Base-by-base conservation (phyloP, 2,113 vertebrate genomes). In the Halichoeres trimaculatus region DNA sequence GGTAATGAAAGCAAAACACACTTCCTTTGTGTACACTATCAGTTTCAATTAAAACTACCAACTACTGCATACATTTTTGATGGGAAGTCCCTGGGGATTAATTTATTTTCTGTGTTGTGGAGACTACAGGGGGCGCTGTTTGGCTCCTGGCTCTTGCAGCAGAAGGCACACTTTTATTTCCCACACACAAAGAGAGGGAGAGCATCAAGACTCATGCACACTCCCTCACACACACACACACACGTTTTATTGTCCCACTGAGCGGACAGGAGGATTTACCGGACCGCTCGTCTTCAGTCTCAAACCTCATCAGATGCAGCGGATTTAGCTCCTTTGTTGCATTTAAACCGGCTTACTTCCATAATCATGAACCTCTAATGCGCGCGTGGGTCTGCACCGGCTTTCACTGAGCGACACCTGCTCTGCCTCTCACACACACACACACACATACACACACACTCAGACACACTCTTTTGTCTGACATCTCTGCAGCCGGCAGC, bases 321-420 rank as follows among this genome's bases (percentile, higher is more conserved):
- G 43, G 36, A 12, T 51, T 66, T 41, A 35, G 19, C 48, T 61
- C 60, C 41, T 22, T 64, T 74, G 67, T 51, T 43, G 30, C 51
- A 17, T 54, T 57, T 20, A 11, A 19, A 26, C 38, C n/a, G 35
- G 36, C 38, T 67, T 6, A 56, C 76, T 58, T 45, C 19, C 38
- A 43, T 26, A 30, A 65, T 34, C 43, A 81, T 66, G 80, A 74
- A 34, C 62, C 41, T 54, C 24, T 59, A 64, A 30, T 16, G 7
- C 34, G 30, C 16, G 22, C 19, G 45, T 14, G 48, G 68, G 66
- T 30, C 58, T 23, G 45, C 75, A 26, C 67, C 53, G 40, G 65
- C 57, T 78, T 47, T 51, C 34, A 80, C 70, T 73, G 71, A 77
- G 71, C 26, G 58, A 82, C 89, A 91, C 86, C 84, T 89, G 88